Percentiles rank a stretch among this genome's conserved stretches.
These are phyloP conservation scores for Carassius gibelio DNA, from an alignment of 2,113 vertebrate species.

Conservation along the genomic window DNA sequence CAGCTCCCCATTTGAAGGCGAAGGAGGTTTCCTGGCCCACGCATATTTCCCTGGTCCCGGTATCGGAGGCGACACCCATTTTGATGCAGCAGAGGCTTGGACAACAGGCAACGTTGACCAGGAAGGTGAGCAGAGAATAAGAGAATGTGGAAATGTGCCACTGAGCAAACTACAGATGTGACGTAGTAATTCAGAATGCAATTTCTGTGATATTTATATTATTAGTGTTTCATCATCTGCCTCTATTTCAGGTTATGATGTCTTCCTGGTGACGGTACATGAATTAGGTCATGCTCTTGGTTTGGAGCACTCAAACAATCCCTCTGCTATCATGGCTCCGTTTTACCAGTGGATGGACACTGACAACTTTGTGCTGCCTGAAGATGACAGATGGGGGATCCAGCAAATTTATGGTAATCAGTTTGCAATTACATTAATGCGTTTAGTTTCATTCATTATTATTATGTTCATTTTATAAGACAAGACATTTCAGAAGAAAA, in stretches of 20 bases:
- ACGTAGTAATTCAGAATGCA: too few species aligned
- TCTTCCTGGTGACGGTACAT: conserved; percentile 90
- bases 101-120: conserved; percentile 82
- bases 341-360: conserved; percentile 95
- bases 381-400: conserved; percentile 86
- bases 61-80: conserved; percentile 92
- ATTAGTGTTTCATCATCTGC: background rate
- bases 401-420: conserved; percentile 83
- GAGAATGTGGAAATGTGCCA: background rate
- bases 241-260: conserved; percentile 79
- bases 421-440: background rate
- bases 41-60: conserved; percentile 89
- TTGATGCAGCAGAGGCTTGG: conserved; percentile 89
- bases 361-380: conserved; percentile 84
- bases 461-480: background rate
- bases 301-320: conserved; percentile 86
- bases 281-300: conserved; percentile 90
- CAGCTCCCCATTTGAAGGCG: conserved; percentile 91
- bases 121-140: conserved; percentile 75
- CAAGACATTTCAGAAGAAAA: too few species aligned
- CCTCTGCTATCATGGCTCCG: conserved; percentile 90
- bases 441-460: background rate
- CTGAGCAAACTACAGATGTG: background rate
- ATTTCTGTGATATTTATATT: background rate
- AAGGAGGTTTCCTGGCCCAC: conserved; percentile 89